Conservation (phyloP, 1,140 invertebrate species). For the Musca vetustissima region DNA sequence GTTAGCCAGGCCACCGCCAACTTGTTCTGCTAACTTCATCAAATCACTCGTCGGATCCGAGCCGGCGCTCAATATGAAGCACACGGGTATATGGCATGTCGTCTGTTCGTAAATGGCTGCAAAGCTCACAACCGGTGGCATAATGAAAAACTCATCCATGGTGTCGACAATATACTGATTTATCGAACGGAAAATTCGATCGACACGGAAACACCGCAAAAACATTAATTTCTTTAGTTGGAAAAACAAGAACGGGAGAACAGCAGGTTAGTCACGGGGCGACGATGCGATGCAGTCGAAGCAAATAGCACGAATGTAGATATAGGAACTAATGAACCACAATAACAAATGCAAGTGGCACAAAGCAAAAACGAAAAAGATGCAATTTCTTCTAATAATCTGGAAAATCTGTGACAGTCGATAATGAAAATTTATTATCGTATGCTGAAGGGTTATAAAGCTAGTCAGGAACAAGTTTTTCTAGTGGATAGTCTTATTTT, state of each 20-base stretch:
- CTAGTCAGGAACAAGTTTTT: too few relatives aligned
- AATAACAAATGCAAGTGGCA: too few relatives aligned
- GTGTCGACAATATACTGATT: conserved; percentile 75
- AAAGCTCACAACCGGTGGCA: conserved; percentile 79
- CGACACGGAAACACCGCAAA: conserved; percentile 81
- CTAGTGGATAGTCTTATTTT: too few relatives aligned
- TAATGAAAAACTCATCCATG: conserved; percentile 85
- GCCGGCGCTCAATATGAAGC: conserved; percentile 85
- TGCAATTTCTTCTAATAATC: conserved; percentile 2
- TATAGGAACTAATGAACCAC: too few relatives aligned
- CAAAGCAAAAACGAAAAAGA: not conserved
- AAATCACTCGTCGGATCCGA: conserved; percentile 85
- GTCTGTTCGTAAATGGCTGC: conserved; percentile 82
- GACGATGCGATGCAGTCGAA: not conserved
- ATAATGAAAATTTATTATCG: too few relatives aligned
- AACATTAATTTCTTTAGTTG: conserved; percentile 71
- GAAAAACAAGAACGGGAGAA: not conserved
- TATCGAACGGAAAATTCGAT: conserved; percentile 79
- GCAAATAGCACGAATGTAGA: not conserved
- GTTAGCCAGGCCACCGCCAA: conserved; percentile 69
- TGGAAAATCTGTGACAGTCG: too few relatives aligned
- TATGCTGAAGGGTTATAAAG: too few relatives aligned
- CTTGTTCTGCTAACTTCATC: conserved; percentile 80
- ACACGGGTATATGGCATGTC: conserved; percentile 73
- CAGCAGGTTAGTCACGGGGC: not conserved